A percentile compares a stretch with the other conserved stretches of the same genome.
These are phyloP conservation scores for Achroia grisella DNA, from an alignment of 1,140 invertebrate species.

Conservation along the genomic window DNA sequence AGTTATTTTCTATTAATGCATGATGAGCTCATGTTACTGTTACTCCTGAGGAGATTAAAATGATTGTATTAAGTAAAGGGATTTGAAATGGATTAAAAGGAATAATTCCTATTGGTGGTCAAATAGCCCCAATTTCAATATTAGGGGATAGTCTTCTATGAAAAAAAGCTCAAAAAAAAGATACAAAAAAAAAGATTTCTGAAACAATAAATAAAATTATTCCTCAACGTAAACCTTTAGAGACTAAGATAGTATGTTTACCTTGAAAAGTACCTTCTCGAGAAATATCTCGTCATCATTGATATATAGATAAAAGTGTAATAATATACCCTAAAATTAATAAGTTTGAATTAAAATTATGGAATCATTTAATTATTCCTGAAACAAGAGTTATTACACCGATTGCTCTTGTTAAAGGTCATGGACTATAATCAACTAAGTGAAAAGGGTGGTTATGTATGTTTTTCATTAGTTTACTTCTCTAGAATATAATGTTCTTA, in stretches of 20 bases:
- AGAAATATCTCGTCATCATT: slow-evolving; percentile 80
- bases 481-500: slow-evolving; percentile 71
- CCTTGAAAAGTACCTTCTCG: slow-evolving; percentile 76
- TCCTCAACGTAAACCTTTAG: slow-evolving; percentile 59
- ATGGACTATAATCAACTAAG: slow-evolving; percentile 74
- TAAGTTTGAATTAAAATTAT: slow-evolving; percentile 58
- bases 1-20: too few relatives aligned
- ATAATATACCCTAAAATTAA: slow-evolving; percentile 63
- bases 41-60: too few relatives aligned
- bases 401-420: slow-evolving; percentile 68
- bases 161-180: slow-evolving; percentile 80
- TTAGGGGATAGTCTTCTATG: slow-evolving; percentile 76
- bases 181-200: slow-evolving; percentile 77
- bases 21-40: too few relatives aligned
- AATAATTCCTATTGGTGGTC: slow-evolving; percentile 74
- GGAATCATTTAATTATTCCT: slow-evolving; percentile 71
- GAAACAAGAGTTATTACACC: slow-evolving; percentile 56
- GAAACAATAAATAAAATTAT: slow-evolving; percentile 73
- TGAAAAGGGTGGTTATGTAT: slow-evolving; percentile 70
- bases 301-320: slow-evolving; percentile 66
- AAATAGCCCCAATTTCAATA: slow-evolving; percentile 76
- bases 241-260: slow-evolving; percentile 59
- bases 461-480: slow-evolving; percentile 69
- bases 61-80: slow-evolving; percentile 76
- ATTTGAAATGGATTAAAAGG: slow-evolving; percentile 78